Evolutionary conservation across 2,888 invertebrate species (phyloP).

Genomic region (Dicroscelio sp.): DNA sequence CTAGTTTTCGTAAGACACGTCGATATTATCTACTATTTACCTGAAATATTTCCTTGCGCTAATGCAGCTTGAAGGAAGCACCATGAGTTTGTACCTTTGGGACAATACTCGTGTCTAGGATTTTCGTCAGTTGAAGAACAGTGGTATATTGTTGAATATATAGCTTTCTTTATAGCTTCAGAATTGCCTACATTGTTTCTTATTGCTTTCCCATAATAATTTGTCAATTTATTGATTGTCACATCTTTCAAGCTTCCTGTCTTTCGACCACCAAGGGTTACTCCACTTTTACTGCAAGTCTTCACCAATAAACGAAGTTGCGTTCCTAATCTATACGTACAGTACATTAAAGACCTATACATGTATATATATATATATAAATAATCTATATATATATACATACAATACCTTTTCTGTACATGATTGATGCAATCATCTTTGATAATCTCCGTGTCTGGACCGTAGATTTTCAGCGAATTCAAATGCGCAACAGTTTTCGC

Average conservation of each 20-base stretch:
- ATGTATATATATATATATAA: too few relatives aligned
- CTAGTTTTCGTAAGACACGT: too few relatives aligned
- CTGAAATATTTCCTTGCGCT: conserved; percentile 33
- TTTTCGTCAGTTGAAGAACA: conserved; percentile 30
- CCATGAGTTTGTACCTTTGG: conserved; percentile 30
- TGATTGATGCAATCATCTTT: too few relatives aligned
- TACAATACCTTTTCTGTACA: too few relatives aligned
- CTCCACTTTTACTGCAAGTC: conserved; percentile 21
- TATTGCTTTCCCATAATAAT: conserved; percentile 32
- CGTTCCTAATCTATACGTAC: conserved; percentile 9
- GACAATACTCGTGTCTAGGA: conserved; percentile 35
- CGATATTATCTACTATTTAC: conserved; percentile 8
- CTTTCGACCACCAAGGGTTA: conserved; percentile 38
- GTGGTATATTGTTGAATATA: conserved; percentile 35
- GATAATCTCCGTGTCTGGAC: too few relatives aligned
- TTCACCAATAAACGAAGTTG: conserved; percentile 16
- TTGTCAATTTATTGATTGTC: too few relatives aligned
- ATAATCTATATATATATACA: too few relatives aligned
- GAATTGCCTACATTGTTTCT: conserved; percentile 1
- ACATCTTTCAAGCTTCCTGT: conserved; percentile 13
- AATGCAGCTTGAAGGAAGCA: conserved; percentile 44
- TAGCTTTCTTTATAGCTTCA: conserved; percentile 28
- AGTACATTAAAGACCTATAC: too few relatives aligned
- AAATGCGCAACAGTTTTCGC: too few relatives aligned
- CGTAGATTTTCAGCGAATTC: too few relatives aligned